Conservation (phyloP, 2,797 vertebrate genomes). For the Sebastes diploproa region DNA sequence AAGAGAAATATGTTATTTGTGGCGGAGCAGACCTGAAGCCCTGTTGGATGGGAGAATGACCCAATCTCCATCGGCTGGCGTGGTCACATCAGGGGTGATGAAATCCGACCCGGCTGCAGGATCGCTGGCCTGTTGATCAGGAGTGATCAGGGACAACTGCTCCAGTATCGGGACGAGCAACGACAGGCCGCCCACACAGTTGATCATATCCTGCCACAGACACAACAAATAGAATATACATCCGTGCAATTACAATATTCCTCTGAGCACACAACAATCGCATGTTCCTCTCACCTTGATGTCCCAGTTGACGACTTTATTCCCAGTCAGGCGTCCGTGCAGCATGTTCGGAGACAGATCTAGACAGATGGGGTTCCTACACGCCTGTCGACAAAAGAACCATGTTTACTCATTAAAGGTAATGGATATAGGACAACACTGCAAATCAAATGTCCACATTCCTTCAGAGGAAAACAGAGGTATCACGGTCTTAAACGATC, state of each 20-base stretch:
- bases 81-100: constrained; percentile 84
- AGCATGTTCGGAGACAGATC: constrained; percentile 93
- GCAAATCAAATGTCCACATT: background rate
- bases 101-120: constrained; percentile 69
- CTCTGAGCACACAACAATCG: background rate
- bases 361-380: constrained; percentile 94
- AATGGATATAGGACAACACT: background rate
- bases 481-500: background rate
- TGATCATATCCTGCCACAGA: constrained; percentile 90
- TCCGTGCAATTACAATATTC: background rate
- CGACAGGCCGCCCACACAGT: constrained; percentile 92
- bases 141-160: constrained; percentile 86
- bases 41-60: constrained; percentile 90
- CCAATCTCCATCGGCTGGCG: constrained; percentile 91
- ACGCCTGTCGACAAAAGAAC: constrained; percentile 82
- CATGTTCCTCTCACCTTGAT: constrained; percentile 86
- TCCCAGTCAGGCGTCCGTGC: constrained; percentile 96
- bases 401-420: background rate
- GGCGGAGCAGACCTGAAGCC: constrained; percentile 86
- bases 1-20: background rate
- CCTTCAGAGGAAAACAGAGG: background rate
- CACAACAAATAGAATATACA: background rate
- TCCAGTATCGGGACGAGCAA: constrained; percentile 93
- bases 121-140: constrained; percentile 75
- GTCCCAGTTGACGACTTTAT: constrained; percentile 98